Base-by-base conservation (phyloP, 2,888 invertebrate species). In the Zele albiditarsus region DNA sequence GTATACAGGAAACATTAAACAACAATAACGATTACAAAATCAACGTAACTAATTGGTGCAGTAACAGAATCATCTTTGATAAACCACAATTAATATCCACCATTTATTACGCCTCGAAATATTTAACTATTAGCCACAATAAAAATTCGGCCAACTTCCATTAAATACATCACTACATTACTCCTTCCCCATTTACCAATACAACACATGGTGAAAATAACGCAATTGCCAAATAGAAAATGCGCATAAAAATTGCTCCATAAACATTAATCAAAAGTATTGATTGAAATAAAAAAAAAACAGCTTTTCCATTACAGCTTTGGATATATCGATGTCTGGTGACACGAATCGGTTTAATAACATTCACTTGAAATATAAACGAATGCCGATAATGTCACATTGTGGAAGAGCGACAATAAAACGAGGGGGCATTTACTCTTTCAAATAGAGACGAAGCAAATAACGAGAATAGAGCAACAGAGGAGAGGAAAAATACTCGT, bases 311-410 rank as follows among this genome's bases (percentile, higher is more conserved):
- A 74, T 63, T 62, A 53, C 10, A 53, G 16, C 33, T 53, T 10
- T 20, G 14, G 23, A 46, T 60, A 53, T 23, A 62, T 68, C 57
- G 31, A 27, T 62, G 71, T 63, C 33, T 31, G 20, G 68, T 74
- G 68, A 74, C 68, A 74, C 68, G 73, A 74, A 62, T 62, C 62
- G 23, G 31, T 69, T 62, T 68, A 74, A 69, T 74, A 74, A 73
- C 46, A 49, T 67, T 73, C 68, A 60, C 10, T 74, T 74, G 60
- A 62, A 62, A 62, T 68, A 74, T 74, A 74, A 74, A 74, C 68
- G 73, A 63, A 74, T 62, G 28, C 28, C 69, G 68, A 74, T 69
- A 74, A 63, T 74, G 69, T 68, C 68, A 31, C 23, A 65, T n/a
- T 12, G 38, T 46, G 49, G 5, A 49, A n/a, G 14, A 8, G 28